These are phyloP conservation scores for Hyposmocoma kahamanoa DNA, from an alignment of 1,140 invertebrate genomes.

Conservation along the genomic window DNA sequence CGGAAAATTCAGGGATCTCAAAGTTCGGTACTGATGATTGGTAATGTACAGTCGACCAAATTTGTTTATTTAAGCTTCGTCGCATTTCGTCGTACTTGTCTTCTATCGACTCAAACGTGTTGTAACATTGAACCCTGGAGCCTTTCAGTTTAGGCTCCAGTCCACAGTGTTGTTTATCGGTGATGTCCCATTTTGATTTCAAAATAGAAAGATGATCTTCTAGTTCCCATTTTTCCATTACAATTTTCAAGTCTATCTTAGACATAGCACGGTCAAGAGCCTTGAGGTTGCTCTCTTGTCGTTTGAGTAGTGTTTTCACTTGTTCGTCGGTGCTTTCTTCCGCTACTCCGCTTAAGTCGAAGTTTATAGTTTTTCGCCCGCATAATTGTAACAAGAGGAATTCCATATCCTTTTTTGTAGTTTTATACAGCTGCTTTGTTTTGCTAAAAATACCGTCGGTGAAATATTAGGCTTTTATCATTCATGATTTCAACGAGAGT, in stretches of 20 bases:
- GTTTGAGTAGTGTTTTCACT: background rate
- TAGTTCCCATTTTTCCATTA: background rate
- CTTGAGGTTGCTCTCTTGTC: too few relatives aligned
- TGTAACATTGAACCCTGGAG: too few relatives aligned
- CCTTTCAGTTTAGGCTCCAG: background rate
- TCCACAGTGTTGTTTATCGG: background rate
- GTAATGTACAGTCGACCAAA: background rate
- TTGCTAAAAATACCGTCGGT: background rate
- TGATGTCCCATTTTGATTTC: background rate
- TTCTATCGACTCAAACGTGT: too few relatives aligned
- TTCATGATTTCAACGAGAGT: background rate
- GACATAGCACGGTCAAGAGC: background rate
- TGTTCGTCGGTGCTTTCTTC: background rate
- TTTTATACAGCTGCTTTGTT: conserved; percentile 5
- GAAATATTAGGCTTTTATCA: conserved; percentile 7
- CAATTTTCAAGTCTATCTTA: background rate
- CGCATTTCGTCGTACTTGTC: too few relatives aligned
- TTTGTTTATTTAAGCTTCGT: too few relatives aligned
- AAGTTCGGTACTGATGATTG: background rate
- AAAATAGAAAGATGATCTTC: background rate
- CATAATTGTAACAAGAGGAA: background rate
- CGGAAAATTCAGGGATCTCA: background rate
- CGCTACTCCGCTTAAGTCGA: background rate
- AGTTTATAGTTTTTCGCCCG: background rate
- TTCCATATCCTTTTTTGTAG: conserved; percentile 1